Evolutionary conservation across 2,113 vertebrate species (phyloP).

Genomic region (Xenus cinereus): DNA sequence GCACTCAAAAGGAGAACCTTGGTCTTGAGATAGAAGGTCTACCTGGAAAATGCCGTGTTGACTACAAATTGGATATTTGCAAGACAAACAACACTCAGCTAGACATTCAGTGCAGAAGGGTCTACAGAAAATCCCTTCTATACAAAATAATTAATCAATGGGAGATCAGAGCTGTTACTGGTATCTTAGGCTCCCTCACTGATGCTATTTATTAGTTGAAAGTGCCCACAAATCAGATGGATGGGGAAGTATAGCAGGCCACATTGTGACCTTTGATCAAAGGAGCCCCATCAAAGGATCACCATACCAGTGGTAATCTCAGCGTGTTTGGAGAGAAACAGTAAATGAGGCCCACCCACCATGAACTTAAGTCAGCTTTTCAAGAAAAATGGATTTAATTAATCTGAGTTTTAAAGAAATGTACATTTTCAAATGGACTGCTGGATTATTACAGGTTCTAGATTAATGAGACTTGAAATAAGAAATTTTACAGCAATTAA

Average conservation of each 20-base stretch:
- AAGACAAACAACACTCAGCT: not conserved
- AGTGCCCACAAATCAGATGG: not conserved
- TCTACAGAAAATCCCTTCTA: not conserved
- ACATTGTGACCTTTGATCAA: not conserved
- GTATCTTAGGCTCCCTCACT: not conserved
- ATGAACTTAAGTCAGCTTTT: not conserved
- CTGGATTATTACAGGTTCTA: not conserved
- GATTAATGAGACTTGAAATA: constrained; percentile 40
- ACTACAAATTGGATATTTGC: not conserved
- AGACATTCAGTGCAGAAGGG: not conserved
- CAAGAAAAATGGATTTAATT: not conserved
- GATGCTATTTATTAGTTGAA: not conserved
- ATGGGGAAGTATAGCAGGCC: not conserved
- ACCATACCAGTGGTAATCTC: not conserved
- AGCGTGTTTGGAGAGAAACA: not conserved
- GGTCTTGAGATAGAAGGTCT: not conserved
- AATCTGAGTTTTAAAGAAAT: not conserved
- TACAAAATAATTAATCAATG: not conserved
- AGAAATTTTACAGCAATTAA: constrained; percentile 36
- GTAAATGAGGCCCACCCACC: not conserved
- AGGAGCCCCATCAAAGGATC: too few species aligned
- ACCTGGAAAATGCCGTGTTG: not conserved
- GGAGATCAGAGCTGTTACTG: not conserved
- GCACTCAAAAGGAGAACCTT: not conserved
- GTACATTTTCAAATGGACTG: not conserved